Conservation (phyloP, 2,113 vertebrate genomes). For the Perca flavescens region DNA sequence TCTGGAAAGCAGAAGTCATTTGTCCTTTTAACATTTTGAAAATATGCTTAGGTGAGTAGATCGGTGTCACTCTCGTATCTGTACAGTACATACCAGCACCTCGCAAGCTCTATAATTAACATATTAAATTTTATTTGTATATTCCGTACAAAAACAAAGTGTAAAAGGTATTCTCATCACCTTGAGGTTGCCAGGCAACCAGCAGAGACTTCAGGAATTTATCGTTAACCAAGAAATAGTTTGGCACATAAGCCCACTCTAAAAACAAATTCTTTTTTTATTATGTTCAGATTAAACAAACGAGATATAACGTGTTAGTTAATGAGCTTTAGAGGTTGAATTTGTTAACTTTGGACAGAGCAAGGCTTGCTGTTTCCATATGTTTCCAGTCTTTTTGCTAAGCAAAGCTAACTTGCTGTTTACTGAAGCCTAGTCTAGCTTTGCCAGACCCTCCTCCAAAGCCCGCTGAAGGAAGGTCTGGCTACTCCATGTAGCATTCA, state of each 20-base stretch:
- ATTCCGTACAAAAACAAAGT: background rate
- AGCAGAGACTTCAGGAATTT: background rate
- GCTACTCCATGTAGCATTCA: too few relatives aligned
- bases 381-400: background rate
- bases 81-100: background rate
- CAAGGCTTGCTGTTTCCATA: too few relatives aligned
- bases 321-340: too few relatives aligned
- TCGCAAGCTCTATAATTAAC: background rate
- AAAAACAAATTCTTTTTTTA: background rate
- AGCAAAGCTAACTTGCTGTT: background rate
- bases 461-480: too few relatives aligned
- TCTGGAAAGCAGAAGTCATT: background rate
- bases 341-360: too few relatives aligned
- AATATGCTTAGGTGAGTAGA: too few relatives aligned
- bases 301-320: too few relatives aligned
- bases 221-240: background rate
- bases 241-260: background rate
- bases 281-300: too few relatives aligned
- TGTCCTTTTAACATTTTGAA: background rate
- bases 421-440: background rate
- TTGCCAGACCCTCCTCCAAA: too few relatives aligned
- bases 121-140: background rate
- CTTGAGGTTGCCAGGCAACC: conserved; percentile 3
- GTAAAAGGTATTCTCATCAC: background rate
- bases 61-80: too few relatives aligned